Evolutionary conservation across 2,113 vertebrate genomes (phyloP), one percentile per base, ranked within the genome.

Genomic region (Calyptommatus sinebrachiatus): DNA sequence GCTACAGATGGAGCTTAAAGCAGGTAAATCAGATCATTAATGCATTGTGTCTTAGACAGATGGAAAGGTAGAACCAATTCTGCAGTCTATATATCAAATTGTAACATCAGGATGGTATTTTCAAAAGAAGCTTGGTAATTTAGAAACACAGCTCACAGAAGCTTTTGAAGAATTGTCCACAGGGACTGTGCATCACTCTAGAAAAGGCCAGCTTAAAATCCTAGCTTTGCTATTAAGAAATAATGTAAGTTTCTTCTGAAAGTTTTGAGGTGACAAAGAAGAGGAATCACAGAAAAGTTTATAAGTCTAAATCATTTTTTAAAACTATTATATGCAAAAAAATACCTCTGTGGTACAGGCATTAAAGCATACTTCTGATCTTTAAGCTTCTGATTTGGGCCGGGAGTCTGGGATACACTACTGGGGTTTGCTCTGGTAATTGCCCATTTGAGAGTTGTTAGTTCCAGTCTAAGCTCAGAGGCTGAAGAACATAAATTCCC

Each of bases 161-260:
- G 66, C 73, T 75, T 76, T 81, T 81, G 79, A 76, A 75, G 72
- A 81, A 81, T n/a, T 68, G 68, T 28, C 46, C 63, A 65, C 45
- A 80, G 82, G 62, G 41, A 82, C 7, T 29, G 8, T 21, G 9
- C 18, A 53, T 80, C 28, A 74, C 22, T 82, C 29, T 6, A 28
- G 26, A 76, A 88, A 89, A 86, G 24, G 76, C 45, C 57, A 81
- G 60, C 4, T 66, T 75, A 71, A 77, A 21, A 86, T 6, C 22
- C 5, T 79, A 75, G 2, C 46, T 53, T 78, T 62, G 24, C 60
- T 62, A 76, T 62, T 87, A 77, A 88, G 63, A 85, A 79, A 84
- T 76, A 81, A 86, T 28, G 2, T 45, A 73, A 73, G 84, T 82
- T 87, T 35, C 80, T 79, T 74, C 70, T 77, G 5, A 84, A 82